Evolutionary conservation across 1,140 invertebrate genomes (phyloP).

Genomic region (Macrosteles quadrilineatus): DNA sequence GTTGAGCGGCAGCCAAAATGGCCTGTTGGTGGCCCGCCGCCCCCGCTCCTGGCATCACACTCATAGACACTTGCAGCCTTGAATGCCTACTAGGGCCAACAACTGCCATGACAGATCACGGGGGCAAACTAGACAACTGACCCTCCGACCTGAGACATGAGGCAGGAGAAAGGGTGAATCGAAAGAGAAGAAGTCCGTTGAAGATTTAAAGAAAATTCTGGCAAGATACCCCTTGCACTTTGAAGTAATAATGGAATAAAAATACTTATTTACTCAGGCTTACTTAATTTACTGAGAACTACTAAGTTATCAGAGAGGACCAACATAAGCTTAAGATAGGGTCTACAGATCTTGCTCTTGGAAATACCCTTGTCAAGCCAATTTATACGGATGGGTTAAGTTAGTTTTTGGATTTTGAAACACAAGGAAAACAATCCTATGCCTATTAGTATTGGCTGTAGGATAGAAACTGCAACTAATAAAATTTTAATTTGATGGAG

Average conservation of each 20-base stretch:
- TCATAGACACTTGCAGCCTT: constrained; percentile 74
- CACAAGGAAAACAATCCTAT: no score
- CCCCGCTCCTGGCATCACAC: constrained; percentile 56
- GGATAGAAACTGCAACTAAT: not conserved
- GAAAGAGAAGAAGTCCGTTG: not conserved
- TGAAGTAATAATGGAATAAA: no score
- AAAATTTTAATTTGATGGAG: not conserved
- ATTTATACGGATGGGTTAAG: no score
- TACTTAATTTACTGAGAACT: no score
- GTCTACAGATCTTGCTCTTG: no score
- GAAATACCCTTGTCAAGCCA: no score
- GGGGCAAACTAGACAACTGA: not conserved
- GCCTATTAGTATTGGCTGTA: no score
- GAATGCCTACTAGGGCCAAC: constrained; percentile 78
- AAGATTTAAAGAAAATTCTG: not conserved
- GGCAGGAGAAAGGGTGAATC: not conserved
- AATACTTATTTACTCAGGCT: no score
- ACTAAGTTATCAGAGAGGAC: no score
- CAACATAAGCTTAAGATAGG: no score
- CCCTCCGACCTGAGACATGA: not conserved
- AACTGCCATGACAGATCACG: constrained; percentile 65
- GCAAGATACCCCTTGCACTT: not conserved
- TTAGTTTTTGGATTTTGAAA: no score
- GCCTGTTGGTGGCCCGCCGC: constrained; percentile 66
- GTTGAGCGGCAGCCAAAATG: constrained; percentile 63